A percentile compares a stretch with the other conserved stretches of the same genome.
phyloP scores from a whole-genome alignment of 1,140 invertebrate genomes.

The Caerostris darwini region DNA sequence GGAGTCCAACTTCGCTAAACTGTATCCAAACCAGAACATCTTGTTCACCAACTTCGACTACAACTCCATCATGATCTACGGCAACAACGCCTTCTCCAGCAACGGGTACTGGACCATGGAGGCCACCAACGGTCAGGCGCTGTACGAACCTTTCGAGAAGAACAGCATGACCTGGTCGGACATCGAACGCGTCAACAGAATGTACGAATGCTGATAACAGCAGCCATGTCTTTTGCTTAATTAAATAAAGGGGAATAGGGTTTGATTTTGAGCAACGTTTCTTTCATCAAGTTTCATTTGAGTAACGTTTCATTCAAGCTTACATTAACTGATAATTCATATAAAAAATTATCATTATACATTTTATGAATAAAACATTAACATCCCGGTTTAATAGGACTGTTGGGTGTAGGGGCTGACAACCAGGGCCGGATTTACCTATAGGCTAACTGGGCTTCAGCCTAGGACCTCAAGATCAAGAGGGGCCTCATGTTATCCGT shows the following conservation, averaged over 20 bases:
- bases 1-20: conserved; percentile 72
- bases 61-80: conserved; percentile 73
- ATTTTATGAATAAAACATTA: too few species aligned
- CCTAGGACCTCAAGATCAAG: too few species aligned
- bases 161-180: conserved; percentile 80
- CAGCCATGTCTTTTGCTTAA: neutral
- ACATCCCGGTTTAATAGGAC: too few species aligned
- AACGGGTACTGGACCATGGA: conserved; percentile 80
- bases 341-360: too few species aligned
- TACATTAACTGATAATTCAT: too few species aligned
- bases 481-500: too few species aligned
- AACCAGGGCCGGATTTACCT: too few species aligned
- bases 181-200: conserved; percentile 82
- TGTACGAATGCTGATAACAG: conserved; percentile 81
- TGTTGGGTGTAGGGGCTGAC: too few species aligned
- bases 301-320: too few species aligned
- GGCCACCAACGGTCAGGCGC: conserved; percentile 78
- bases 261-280: too few species aligned
- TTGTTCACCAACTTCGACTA: conserved; percentile 60
- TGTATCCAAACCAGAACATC: conserved; percentile 35
- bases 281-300: too few species aligned
- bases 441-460: too few species aligned
- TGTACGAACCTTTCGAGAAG: conserved; percentile 40
- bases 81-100: conserved; percentile 79
- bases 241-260: neutral